Evolutionary conservation across 2,888 invertebrate species (phyloP).

Genomic region (Ectemnius lituratus): DNA sequence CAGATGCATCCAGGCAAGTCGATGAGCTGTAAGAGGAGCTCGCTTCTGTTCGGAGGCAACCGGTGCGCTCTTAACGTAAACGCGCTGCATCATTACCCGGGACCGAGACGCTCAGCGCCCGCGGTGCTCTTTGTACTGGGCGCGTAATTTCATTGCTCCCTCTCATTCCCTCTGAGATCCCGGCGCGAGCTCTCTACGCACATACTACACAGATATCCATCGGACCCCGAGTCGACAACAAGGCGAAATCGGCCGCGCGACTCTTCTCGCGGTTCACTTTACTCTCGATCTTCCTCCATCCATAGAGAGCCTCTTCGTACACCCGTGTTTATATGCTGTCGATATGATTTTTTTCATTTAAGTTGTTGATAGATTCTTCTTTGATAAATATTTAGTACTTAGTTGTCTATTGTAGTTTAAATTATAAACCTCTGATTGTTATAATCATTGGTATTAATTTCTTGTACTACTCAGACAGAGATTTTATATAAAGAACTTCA

Average conservation of each 20-base stretch:
- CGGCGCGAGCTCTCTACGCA: conserved; percentile 40
- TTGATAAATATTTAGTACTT: too few relatives aligned
- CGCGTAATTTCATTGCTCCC: conserved; percentile 71
- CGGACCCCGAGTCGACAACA: too few relatives aligned
- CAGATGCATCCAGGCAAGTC: conserved; percentile 25
- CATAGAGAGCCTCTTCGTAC: too few relatives aligned
- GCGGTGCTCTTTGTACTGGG: conserved; percentile 70
- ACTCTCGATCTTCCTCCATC: conserved; percentile 30
- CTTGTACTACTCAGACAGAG: too few relatives aligned
- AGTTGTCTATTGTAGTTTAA: too few relatives aligned
- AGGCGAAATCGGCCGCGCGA: conserved; percentile 30
- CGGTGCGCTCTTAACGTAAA: conserved; percentile 65
- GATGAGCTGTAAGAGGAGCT: conserved; percentile 57
- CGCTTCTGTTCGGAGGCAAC: conserved; percentile 67
- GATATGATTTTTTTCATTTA: too few relatives aligned
- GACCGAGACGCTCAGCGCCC: conserved; percentile 59
- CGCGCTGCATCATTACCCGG: conserved; percentile 69
- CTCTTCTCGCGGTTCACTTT: conserved; percentile 11
- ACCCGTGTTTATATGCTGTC: too few relatives aligned
- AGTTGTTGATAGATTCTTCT: too few relatives aligned
- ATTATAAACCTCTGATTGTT: too few relatives aligned
- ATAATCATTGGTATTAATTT: too few relatives aligned
- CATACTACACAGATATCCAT: too few relatives aligned
- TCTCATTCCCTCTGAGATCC: neutral
- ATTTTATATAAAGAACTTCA: too few relatives aligned